Base-by-base conservation (phyloP, 2,113 vertebrate genomes). In the Neomonachus schauinslandi region DNA sequence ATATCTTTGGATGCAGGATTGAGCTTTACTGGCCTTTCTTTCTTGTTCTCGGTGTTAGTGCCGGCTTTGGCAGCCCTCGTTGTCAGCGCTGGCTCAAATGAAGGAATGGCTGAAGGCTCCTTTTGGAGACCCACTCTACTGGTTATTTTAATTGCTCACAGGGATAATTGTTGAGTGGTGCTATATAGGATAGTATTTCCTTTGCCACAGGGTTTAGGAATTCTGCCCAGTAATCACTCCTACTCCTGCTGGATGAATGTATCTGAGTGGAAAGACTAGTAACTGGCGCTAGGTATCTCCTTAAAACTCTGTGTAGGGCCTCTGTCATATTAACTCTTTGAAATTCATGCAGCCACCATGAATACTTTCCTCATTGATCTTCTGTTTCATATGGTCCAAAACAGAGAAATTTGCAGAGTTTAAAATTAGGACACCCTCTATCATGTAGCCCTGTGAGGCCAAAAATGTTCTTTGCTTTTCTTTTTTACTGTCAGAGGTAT, bases 101-200 rank as follows among this genome's bases (percentile, higher is more conserved):
- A 89, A 87, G 96, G 82, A 74, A 84, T 28, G 79, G 69, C 80
- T 84, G 71, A 87, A 97, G 95, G 61, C 80, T 92, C 55, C 72
- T 79, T 96, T 97, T 93, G 95, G 96, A 95, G 65, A 93, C 81
- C 94, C 65, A 95, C 84, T 97, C 87, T 55, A 72, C 31, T 94
- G 83, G 81, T 94, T 96, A 77, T 94, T 98, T 98, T 95, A 93
- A 90, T 97, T 98, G 57, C 77, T 96, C 76, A 63, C 39, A 98
- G 69, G 72, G 89, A 88, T 96, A 95, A 97, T 88, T 94, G 94
- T 96, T 95, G 87, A 97, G 81, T 91, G 49, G 49, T 96, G 67
- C 81, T 94, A 72, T 89, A 83, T 89, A 79, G 55, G 49, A 86
- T 95, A 63, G 39, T 91, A 72, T 95, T 97, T 97, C 77, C 67